Evolutionary conservation across 2,797 vertebrate species (phyloP), one percentile per base, ranked within the genome.

Genomic region (Myotis planiceps): DNA sequence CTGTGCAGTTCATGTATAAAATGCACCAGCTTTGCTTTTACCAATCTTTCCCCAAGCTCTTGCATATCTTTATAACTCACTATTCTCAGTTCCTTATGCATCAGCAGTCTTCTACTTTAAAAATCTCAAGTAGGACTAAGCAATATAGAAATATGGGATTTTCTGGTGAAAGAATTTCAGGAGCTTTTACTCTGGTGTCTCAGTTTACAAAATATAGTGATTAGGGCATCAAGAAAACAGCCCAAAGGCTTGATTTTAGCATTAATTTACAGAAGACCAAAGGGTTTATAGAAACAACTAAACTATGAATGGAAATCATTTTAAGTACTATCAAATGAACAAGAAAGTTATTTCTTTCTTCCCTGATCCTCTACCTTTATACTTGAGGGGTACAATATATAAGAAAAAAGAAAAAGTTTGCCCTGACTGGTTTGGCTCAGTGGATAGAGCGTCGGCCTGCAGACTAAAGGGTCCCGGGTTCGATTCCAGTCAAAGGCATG

Each of bases 261-360:
- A 81, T 75, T 94, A 68, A 89, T 72, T 86, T 72, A 79, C 0
- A 72, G 63, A 94, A 92, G 63, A 75, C 55, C 45, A 79, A 72
- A 58, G 55, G 9, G 23, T 21, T 72, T 76, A 92, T 0, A 82
- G 37, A 86, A 90, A 55, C 32, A 88, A 76, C 18, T 60, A 85
- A 82, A 63, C n/a, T 83, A 80, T 0, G 0, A 15, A 83, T 55
- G 5, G 27, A 83, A 79, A 39, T 92, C 47, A 90, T 55, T 95
- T 84, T 49, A 95, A 87, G 39, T 51, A 94, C 21, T 82, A 49
- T 39, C 14, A 93, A 86, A 78, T 47, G 15, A 79, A 45, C 1
- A 80, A 51, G 37, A 6, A 4, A 74, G 21, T 74, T 76, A 63
- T 65, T 96, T 81, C 47, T 90, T 93, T 91, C 21, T 92, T 93